phyloP scores from a whole-genome alignment of 2,797 vertebrate genomes.

The Otolemur crassicaudatus region DNA sequence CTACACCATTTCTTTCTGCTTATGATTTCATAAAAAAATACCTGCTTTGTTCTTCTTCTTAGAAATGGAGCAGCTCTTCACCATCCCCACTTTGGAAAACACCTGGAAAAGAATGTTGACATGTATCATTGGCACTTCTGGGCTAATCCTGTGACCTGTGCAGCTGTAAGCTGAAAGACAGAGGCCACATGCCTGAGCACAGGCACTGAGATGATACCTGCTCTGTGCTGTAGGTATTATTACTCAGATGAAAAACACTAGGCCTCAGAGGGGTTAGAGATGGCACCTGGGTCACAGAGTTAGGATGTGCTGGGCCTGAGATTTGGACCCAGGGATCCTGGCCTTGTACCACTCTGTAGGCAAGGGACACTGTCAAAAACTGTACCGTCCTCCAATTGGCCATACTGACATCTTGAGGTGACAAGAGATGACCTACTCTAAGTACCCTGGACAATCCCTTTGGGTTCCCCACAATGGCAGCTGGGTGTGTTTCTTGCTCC shows the following conservation, averaged over 20 bases:
- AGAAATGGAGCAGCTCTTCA: slow-evolving; percentile 94
- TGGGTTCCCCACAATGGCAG: background rate
- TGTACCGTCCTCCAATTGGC: background rate
- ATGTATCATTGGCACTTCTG: accelerated
- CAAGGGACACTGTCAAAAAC: background rate
- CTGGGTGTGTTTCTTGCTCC: background rate
- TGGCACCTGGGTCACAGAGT: background rate
- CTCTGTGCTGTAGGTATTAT: accelerated
- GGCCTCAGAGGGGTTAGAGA: background rate
- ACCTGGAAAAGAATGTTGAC: slow-evolving; percentile 86
- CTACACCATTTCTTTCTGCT: accelerated
- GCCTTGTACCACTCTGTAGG: background rate
- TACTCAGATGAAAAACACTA: background rate
- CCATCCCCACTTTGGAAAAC: slow-evolving; percentile 93
- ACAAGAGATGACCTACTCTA: background rate
- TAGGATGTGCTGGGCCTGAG: background rate
- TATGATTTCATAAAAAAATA: slow-evolving; percentile 66
- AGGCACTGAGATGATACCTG: accelerated
- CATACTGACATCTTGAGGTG: background rate
- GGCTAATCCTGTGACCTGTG: accelerated
- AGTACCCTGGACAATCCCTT: background rate
- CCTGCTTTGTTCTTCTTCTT: slow-evolving; percentile 97
- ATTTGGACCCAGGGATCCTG: accelerated
- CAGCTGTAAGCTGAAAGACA: accelerated
- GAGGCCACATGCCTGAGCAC: accelerated